Evolutionary conservation across 2,113 vertebrate genomes (phyloP).

Genomic region (Sylvietta virens): DNA sequence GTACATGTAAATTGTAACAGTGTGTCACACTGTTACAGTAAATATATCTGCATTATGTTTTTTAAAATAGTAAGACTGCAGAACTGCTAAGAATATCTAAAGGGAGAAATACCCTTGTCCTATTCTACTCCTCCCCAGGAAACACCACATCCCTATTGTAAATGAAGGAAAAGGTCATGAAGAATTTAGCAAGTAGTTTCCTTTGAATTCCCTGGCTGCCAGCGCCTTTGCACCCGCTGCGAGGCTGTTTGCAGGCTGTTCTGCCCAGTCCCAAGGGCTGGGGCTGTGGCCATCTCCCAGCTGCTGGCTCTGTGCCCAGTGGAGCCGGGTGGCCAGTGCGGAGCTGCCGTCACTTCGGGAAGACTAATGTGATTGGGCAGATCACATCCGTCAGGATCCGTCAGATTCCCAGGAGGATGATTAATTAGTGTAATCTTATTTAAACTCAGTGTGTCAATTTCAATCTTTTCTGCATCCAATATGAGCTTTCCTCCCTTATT

Average conservation of each 20-base stretch:
- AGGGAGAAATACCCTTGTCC: not conserved
- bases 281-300: not conserved
- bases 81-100: not conserved
- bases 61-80: not conserved
- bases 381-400: not conserved
- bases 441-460: not conserved
- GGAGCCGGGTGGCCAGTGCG: not conserved
- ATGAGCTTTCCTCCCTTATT: not conserved
- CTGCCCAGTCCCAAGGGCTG: not conserved
- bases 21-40: too few species aligned
- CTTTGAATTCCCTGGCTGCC: not conserved
- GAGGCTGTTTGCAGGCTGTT: not conserved
- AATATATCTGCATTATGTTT: not conserved
- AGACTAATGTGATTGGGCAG: not conserved
- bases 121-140: not conserved
- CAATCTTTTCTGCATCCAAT: not conserved
- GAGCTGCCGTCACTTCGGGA: not conserved
- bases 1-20: too few species aligned
- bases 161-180: conserved; percentile 35
- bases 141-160: not conserved
- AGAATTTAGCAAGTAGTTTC: conserved; percentile 14
- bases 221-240: not conserved
- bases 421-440: conserved; percentile 39
- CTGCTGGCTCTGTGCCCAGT: not conserved
- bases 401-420: not conserved